A percentile compares a stretch with the other conserved stretches of the same genome.
phyloP scores from a whole-genome alignment of 2,888 invertebrate genomes.

The Dynastes hyllus region DNA sequence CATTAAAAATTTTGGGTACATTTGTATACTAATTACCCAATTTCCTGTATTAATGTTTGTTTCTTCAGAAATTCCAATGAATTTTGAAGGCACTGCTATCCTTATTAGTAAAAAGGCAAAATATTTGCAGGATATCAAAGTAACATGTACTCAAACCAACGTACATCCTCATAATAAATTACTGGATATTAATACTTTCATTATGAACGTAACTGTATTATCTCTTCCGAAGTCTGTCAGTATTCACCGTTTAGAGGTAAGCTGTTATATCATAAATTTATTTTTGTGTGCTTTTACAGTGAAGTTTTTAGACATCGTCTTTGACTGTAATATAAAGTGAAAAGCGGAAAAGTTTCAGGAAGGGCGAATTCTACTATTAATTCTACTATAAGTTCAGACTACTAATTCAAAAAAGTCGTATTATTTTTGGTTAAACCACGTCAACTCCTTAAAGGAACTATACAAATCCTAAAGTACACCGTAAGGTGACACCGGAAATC shows the following conservation, averaged over 20 bases:
- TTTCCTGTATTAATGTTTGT: not conserved
- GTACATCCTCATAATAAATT: slow-evolving; percentile 64
- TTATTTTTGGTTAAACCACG: too few relatives aligned
- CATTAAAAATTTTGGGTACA: slow-evolving; percentile 60
- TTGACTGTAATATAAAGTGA: too few relatives aligned
- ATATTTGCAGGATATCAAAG: slow-evolving; percentile 70
- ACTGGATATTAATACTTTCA: slow-evolving; percentile 67
- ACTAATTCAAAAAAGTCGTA: too few relatives aligned
- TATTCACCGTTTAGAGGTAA: slow-evolving; percentile 62
- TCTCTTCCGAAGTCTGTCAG: slow-evolving; percentile 63
- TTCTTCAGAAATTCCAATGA: slow-evolving; percentile 65
- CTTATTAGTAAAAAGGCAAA: slow-evolving; percentile 67
- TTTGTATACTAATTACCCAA: not conserved
- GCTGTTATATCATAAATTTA: slow-evolving; percentile 20
- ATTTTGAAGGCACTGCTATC: slow-evolving; percentile 65
- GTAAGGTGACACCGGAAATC: too few relatives aligned
- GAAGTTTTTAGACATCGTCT: too few relatives aligned
- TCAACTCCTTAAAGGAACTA: too few relatives aligned
- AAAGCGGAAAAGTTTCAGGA: too few relatives aligned
- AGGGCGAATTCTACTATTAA: too few relatives aligned
- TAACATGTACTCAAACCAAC: slow-evolving; percentile 67
- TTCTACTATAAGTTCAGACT: too few relatives aligned
- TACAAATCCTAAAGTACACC: too few relatives aligned
- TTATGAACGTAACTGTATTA: slow-evolving; percentile 63
- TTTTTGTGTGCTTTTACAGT: too few relatives aligned